phyloP scores from a whole-genome alignment of 2,888 invertebrate species.

The Linnaemya vulpina region DNA sequence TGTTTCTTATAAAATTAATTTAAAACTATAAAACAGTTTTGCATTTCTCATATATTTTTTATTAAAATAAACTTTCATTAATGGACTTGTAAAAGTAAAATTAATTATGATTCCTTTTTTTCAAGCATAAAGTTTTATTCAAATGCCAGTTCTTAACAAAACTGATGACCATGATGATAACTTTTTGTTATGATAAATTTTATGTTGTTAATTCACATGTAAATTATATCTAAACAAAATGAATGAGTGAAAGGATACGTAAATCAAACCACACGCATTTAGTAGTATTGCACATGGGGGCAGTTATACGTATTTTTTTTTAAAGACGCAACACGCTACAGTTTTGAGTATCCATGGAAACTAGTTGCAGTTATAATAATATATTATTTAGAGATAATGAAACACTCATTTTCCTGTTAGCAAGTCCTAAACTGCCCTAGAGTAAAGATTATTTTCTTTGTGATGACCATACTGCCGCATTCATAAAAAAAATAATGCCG shows the following conservation, averaged over 20 bases:
- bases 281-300: background rate
- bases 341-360: no score
- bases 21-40: background rate
- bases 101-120: constrained; percentile 23
- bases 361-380: no score
- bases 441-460: no score
- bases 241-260: background rate
- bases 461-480: no score
- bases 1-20: background rate
- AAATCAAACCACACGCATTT: background rate
- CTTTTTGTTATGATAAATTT: background rate
- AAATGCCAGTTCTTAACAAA: background rate
- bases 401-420: no score
- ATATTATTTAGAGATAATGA: no score
- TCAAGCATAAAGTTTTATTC: background rate
- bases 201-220: constrained; percentile 1
- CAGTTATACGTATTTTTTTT: background rate
- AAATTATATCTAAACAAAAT: background rate
- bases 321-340: no score
- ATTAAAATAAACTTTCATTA: constrained; percentile 21
- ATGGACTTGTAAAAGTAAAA: constrained; percentile 39
- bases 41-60: background rate
- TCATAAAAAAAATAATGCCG: no score
- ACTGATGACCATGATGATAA: constrained; percentile 10
- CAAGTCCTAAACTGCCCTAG: no score